Evolutionary conservation across 1,140 invertebrate genomes (phyloP).

Genomic region (Mizuhopecten yessoensis): DNA sequence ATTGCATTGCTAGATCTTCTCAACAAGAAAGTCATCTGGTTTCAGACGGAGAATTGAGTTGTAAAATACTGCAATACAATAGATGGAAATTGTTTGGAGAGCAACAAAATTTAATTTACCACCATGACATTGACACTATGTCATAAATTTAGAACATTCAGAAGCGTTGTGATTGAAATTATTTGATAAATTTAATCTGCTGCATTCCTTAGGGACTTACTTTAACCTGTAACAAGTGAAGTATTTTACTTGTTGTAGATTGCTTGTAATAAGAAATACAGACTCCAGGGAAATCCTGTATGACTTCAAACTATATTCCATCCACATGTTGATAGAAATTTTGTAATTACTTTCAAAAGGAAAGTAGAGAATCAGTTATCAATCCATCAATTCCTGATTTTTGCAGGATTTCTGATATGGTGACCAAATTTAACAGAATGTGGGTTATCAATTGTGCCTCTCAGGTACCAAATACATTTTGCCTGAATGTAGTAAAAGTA

Average conservation of each 20-base stretch:
- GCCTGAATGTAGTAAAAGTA: no score
- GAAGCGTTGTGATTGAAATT: not conserved
- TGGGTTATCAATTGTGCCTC: not conserved
- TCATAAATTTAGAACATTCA: not conserved
- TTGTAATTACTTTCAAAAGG: not conserved
- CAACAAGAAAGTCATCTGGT: no score
- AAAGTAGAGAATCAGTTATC: not conserved
- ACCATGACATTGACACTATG: not conserved
- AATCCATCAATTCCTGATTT: not conserved
- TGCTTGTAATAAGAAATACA: not conserved
- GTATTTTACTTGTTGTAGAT: not conserved
- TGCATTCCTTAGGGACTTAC: not conserved
- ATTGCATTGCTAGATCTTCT: no score
- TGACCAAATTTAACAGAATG: not conserved
- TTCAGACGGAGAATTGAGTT: no score
- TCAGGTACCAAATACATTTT: not conserved
- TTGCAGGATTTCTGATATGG: not conserved
- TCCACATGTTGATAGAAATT: not conserved
- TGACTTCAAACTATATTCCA: not conserved
- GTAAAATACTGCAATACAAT: not conserved
- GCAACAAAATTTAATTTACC: not conserved
- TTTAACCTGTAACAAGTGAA: not conserved
- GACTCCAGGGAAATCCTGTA: not conserved
- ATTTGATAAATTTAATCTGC: not conserved
- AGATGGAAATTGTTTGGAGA: not conserved